Percentiles rank a stretch among this genome's conserved stretches.
Conservation (phyloP, 2,113 vertebrate species). For the Pollachius pollachius region DNA sequence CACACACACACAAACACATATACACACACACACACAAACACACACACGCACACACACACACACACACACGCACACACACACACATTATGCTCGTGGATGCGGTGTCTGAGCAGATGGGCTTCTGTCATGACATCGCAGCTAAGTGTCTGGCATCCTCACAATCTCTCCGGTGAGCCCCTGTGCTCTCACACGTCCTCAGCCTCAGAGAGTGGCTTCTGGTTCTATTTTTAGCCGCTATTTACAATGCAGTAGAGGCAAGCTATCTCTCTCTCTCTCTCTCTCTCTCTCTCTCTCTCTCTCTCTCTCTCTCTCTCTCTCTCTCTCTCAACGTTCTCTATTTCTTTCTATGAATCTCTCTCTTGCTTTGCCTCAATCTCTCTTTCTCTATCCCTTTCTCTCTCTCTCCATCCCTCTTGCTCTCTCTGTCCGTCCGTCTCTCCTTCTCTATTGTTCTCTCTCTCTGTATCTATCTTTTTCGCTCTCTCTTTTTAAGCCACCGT, state of each 20-base stretch:
- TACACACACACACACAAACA: too few species aligned
- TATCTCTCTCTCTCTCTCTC: slow-evolving; percentile 34
- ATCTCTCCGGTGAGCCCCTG: too few species aligned
- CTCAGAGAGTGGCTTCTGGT: slow-evolving; percentile 26
- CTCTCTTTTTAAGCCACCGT: neutral
- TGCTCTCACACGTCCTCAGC: too few species aligned
- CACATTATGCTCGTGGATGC: too few species aligned
- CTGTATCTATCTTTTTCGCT: neutral
- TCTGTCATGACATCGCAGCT: too few species aligned
- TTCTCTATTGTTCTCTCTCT: neutral
- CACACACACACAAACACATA: too few species aligned
- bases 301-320: neutral
- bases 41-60: too few species aligned
- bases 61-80: too few species aligned
- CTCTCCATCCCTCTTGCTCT: slow-evolving; percentile 6
- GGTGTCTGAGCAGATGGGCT: too few species aligned
- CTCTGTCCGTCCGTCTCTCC: slow-evolving; percentile 9
- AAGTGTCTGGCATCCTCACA: too few species aligned
- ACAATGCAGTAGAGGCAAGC: slow-evolving; percentile 60
- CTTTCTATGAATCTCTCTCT: neutral
- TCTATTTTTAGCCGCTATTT: slow-evolving; percentile 73
- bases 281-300: slow-evolving; percentile 19
- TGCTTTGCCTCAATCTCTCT: slow-evolving; percentile 7
- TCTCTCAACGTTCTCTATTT: neutral
- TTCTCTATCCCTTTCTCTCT: slow-evolving; percentile 23